Base-by-base conservation (phyloP, 2,888 invertebrate genomes). In the Habrosyne pyritoides region DNA sequence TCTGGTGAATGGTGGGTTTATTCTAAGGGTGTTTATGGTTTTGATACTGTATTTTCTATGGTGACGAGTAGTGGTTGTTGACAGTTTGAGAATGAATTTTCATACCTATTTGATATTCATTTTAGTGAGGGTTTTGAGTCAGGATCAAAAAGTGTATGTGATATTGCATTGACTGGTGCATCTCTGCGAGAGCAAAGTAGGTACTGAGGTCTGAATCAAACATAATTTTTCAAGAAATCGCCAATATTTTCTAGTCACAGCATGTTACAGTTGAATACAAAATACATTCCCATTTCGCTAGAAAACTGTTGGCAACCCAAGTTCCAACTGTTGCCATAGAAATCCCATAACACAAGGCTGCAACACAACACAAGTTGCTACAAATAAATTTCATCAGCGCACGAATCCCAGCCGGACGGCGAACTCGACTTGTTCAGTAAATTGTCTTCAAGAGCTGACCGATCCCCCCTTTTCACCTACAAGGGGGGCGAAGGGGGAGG, bases 401-500 rank as follows among this genome's bases (percentile, higher is more conserved):
- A 81, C 84, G 84, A 84, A 85, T 85, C 86, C 89, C 84, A 71
- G 81, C 76, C 73, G 83, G 79, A 83, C 79, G 80, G 78, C 73
- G 73, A 72, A 77, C 80, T 83, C 83, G 79, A 84, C 86, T 86
- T 83, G 86, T 83, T 82, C 88, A 84, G 89, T 91, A 90, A 91
- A 91, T 91, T 91, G 91, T 91, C 91, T 91, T 91, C 88, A 89
- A 89, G 90, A 88, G 90, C 89, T 91, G 91, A 90, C 91, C 91
- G 84, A 69, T 79, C 81, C 83, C 86, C 33, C 83, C 80, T 75
- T 75, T 74, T 65, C 73, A 75, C 78, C 77, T 77, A 73, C 71
- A 73, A 33, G 76, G 82, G 75, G 67, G 82, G 68, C 73, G 71
- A 72, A 73, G 69, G 73, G 54, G 60, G 64, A 69, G 67, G 68